Conservation (phyloP, 2,888 invertebrate species). For the Lasiommata megera region DNA sequence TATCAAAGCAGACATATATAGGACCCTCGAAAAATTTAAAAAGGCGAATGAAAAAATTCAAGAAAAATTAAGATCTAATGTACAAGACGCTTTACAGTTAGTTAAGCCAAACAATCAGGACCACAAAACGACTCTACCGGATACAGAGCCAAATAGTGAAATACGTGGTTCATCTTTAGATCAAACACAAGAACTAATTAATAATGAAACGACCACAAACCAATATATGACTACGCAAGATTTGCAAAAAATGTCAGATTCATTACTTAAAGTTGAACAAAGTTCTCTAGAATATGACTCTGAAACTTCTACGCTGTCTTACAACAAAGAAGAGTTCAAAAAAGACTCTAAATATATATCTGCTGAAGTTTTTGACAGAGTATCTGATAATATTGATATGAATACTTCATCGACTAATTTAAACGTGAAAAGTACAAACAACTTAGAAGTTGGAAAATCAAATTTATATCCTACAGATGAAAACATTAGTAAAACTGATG, state of each 20-base stretch:
- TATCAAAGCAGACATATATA: conserved; percentile 42
- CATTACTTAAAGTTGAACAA: conserved; percentile 41
- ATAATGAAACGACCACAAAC: not conserved
- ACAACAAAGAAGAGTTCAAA: not conserved
- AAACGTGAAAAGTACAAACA: not conserved
- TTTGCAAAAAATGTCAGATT: conserved; percentile 58
- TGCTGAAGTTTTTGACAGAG: not conserved
- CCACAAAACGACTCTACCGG: no score
- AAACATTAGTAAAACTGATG: not conserved
- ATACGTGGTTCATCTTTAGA: not conserved
- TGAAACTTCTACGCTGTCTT: not conserved
- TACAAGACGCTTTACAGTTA: conserved; percentile 22
- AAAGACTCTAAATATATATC: not conserved
- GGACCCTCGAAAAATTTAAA: conserved; percentile 42
- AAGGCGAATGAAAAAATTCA: conserved; percentile 29
- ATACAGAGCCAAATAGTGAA: not conserved
- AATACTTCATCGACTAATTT: not conserved
- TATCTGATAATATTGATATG: not conserved
- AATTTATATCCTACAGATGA: not conserved
- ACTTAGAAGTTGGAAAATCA: not conserved
- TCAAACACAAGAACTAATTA: not conserved
- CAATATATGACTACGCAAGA: conserved; percentile 42
- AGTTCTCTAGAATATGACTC: conserved; percentile 9
- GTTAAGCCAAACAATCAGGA: not conserved
- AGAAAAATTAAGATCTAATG: conserved; percentile 23